Evolutionary conservation across 2,113 vertebrate genomes (phyloP).

Genomic region (Octodon degus): DNA sequence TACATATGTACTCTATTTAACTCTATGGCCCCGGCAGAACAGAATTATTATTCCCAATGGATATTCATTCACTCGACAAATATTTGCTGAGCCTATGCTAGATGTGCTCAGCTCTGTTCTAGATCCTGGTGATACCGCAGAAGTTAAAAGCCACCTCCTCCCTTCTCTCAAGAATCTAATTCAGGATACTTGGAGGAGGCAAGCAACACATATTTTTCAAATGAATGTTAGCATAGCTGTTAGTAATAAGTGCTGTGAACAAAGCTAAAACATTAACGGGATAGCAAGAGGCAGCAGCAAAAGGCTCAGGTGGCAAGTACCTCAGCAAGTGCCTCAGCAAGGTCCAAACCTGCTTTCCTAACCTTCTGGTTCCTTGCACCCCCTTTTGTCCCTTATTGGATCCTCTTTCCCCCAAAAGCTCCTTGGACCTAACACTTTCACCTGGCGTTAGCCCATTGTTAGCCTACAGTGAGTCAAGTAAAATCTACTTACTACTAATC

Average conservation of each 20-base stretch:
- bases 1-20: background rate
- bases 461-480: background rate
- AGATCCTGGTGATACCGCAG: background rate
- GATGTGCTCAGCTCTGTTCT: background rate
- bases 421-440: background rate
- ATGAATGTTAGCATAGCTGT: background rate
- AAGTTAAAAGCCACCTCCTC: conserved; percentile 14
- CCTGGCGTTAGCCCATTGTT: background rate
- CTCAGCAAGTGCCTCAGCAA: background rate
- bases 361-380: background rate
- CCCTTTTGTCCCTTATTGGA: background rate
- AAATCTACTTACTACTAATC: conserved; percentile 32
- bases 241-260: background rate
- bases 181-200: background rate
- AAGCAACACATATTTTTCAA: background rate
- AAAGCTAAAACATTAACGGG: background rate
- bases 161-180: background rate
- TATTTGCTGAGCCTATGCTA: background rate
- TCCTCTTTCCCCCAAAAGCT: background rate
- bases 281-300: background rate
- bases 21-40: background rate
- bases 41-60: background rate
- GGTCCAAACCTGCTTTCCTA: background rate
- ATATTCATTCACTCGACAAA: conserved; percentile 24
- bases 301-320: background rate